Conservation (phyloP, 2,797 vertebrate genomes). For the Pangasius mekongensis region DNA sequence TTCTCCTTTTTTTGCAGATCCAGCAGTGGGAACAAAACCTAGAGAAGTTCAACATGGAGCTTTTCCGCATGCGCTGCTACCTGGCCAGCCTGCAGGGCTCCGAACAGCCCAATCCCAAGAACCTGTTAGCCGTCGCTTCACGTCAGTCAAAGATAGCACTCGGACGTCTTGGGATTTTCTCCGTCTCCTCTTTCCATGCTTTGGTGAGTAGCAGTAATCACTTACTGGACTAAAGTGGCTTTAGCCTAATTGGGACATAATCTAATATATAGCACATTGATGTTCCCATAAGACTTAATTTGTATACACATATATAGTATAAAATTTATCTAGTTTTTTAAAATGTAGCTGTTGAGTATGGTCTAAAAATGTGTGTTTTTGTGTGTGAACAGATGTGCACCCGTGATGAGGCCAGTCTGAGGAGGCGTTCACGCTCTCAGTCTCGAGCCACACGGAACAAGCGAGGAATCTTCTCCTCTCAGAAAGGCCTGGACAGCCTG, state of each 20-base stretch:
- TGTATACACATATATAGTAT: neutral
- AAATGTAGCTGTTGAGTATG: neutral
- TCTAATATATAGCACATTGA: neutral
- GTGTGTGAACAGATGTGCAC: conserved; percentile 83
- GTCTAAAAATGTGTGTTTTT: conserved; percentile 2
- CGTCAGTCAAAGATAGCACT: conserved; percentile 87
- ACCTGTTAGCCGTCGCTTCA: conserved; percentile 85
- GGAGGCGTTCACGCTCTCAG: conserved; percentile 78
- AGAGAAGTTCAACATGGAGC: conserved; percentile 91
- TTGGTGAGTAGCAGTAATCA: conserved; percentile 77
- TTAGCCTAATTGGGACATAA: neutral
- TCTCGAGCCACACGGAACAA: conserved; percentile 75
- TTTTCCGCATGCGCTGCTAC: conserved; percentile 90
- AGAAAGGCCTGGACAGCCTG: conserved; percentile 84
- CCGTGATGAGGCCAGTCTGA: conserved; percentile 82
- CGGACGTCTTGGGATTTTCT: conserved; percentile 88
- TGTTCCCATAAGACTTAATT: neutral
- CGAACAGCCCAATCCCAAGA: conserved; percentile 92
- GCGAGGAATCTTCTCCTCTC: conserved; percentile 85
- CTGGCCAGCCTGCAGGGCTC: conserved; percentile 91
- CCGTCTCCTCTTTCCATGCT: conserved; percentile 92
- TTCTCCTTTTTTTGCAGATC: conserved; percentile 74
- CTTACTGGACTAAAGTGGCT: neutral
- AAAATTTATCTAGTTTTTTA: neutral
- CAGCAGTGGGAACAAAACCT: conserved; percentile 96